These are phyloP conservation scores for Metalampra italica DNA, from an alignment of 2,888 invertebrate genomes.

Conservation along the genomic window DNA sequence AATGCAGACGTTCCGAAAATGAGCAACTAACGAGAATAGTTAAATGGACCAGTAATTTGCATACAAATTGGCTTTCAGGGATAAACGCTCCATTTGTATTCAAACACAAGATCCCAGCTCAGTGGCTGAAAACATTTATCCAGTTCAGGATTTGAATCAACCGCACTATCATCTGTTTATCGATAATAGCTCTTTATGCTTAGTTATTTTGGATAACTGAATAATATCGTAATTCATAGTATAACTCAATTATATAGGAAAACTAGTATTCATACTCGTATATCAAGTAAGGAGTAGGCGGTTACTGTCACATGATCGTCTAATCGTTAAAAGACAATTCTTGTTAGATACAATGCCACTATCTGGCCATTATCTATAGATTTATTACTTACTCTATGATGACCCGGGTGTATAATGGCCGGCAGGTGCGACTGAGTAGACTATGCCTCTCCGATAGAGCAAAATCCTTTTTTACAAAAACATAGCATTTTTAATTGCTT, in stretches of 20 bases:
- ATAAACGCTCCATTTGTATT: slow-evolving; percentile 78
- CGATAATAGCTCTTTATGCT: slow-evolving; percentile 32
- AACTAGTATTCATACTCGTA: too few relatives aligned
- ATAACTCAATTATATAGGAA: too few relatives aligned
- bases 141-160: slow-evolving; percentile 66
- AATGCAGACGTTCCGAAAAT: slow-evolving; percentile 72
- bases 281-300: not conserved
- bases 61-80: slow-evolving; percentile 77
- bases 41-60: slow-evolving; percentile 74
- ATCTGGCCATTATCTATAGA: too few relatives aligned
- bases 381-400: too few relatives aligned
- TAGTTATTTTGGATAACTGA: not conserved
- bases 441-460: not conserved
- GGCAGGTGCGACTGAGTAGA: not conserved
- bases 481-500: not conserved
- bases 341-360: slow-evolving; percentile 15
- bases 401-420: not conserved
- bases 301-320: slow-evolving; percentile 6
- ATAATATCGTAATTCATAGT: too few relatives aligned
- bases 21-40: slow-evolving; percentile 78
- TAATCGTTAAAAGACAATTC: slow-evolving; percentile 11
- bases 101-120: slow-evolving; percentile 68
- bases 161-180: slow-evolving; percentile 49
- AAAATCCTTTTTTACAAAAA: not conserved
- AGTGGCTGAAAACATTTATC: slow-evolving; percentile 69